Conservation (phyloP, 1,140 invertebrate genomes). For the Homalodisca vitripennis region DNA sequence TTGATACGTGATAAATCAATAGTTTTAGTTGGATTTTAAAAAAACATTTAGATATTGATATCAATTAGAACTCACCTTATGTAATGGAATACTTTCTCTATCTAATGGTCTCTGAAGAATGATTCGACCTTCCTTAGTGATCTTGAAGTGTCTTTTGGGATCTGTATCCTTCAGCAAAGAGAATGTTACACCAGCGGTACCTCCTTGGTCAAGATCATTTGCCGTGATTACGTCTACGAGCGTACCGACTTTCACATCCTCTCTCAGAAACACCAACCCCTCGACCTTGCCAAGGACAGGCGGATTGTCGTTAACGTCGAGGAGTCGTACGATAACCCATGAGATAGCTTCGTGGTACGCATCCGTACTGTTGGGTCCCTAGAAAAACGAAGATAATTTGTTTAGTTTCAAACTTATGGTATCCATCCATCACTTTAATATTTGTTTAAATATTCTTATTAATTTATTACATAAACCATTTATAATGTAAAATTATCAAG, state of each 20-base stretch:
- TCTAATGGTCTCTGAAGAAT: constrained; percentile 85
- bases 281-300: constrained; percentile 68
- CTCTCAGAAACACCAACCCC: background rate
- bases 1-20: no score
- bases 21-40: no score
- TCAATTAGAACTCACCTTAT: constrained; percentile 71
- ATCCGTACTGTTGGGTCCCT: constrained; percentile 54
- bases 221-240: constrained; percentile 89
- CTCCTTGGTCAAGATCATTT: constrained; percentile 90
- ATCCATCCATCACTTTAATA: no score
- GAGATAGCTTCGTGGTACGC: constrained; percentile 93
- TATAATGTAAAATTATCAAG: no score
- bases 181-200: constrained; percentile 86
- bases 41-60: no score
- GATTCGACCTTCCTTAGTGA: constrained; percentile 89
- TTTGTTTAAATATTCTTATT: no score
- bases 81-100: constrained; percentile 83
- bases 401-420: no score
- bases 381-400: no score
- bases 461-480: no score
- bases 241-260: constrained; percentile 62
- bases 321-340: constrained; percentile 94
- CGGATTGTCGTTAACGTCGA: constrained; percentile 97
- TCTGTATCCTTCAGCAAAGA: constrained; percentile 88
- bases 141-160: constrained; percentile 84